Conservation (phyloP, 2,888 invertebrate species). For the Argyra leucocephala region DNA sequence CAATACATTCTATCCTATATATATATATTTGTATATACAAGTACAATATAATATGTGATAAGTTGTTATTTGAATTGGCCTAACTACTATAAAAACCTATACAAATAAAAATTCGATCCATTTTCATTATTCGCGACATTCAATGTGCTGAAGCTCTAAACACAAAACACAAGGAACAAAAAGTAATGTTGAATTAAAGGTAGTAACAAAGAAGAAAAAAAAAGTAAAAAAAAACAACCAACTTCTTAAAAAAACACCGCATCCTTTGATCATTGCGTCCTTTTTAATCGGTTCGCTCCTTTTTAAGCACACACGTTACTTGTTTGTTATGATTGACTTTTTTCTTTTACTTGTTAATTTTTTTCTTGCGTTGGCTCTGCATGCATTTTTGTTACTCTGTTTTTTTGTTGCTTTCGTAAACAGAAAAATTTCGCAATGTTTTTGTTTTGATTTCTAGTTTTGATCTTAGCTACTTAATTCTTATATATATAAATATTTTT, state of each 20-base stretch:
- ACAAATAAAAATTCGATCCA: neutral
- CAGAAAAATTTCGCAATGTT: neutral
- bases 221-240: neutral
- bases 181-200: neutral
- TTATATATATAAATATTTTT: neutral
- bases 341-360: neutral
- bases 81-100: no score
- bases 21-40: neutral
- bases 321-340: constrained; percentile 6
- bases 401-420: neutral
- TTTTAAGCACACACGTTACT: constrained; percentile 6
- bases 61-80: neutral
- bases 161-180: neutral
- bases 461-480: neutral
- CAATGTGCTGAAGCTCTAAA: neutral
- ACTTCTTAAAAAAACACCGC: neutral
- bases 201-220: neutral
- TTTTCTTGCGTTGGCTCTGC: no score
- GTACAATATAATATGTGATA: neutral
- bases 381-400: neutral
- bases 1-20: neutral
- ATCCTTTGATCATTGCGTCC: constrained; percentile 4
- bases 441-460: no score
- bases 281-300: constrained; percentile 6
- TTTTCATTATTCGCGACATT: constrained; percentile 2